Evolutionary conservation across 2,113 vertebrate genomes (phyloP), one percentile per base, ranked within the genome.

Genomic region (Periophthalmus modestus): DNA sequence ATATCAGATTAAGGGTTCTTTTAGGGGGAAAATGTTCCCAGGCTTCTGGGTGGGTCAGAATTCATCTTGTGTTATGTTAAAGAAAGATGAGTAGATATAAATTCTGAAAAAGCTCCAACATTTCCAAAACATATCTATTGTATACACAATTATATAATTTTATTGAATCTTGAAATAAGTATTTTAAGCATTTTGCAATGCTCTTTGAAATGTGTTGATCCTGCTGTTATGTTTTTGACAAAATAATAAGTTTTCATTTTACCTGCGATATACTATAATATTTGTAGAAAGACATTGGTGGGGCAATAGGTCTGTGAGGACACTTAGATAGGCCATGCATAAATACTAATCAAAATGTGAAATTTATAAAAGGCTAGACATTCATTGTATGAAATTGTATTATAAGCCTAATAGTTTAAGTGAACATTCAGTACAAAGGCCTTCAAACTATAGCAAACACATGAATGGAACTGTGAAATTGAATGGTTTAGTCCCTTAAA

Each of bases 31-130:
- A 61, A 82, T 87, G 72, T 18, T 90, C 71, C 75, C 89, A 2
- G 85, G 88, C 43, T 84, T 90, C 67, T 90, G 89, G 89, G 66
- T 90, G 7, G 87, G 89, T 71, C 75, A 82, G 16, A 85, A 78
- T n/a, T 87, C 85, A 7, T 87, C 81, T 12, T 89, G 85, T 46
- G 0, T n/a, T 3, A 43, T 87, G 11, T 59, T 79, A 4, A 67
- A 74, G 15, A 34, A 61, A 47, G 73, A 83, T 2, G 58, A 79
- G 28, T 82, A 46, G 33, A 74, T 23, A 1, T 19, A 21, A 3
- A 5, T 9, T 57, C 11, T 46, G 23, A 4, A 36, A 16, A 65
- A 39, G 16, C 19, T 65, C 18, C 11, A 65, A 65, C 34, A 68
- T 74, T 70, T 57, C 73, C 62, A 65, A 43, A 65, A 65, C 18